A percentile compares a stretch with the other conserved stretches of the same genome.
phyloP scores from a whole-genome alignment of 2,888 invertebrate genomes.

The Laspeyria flexula region DNA sequence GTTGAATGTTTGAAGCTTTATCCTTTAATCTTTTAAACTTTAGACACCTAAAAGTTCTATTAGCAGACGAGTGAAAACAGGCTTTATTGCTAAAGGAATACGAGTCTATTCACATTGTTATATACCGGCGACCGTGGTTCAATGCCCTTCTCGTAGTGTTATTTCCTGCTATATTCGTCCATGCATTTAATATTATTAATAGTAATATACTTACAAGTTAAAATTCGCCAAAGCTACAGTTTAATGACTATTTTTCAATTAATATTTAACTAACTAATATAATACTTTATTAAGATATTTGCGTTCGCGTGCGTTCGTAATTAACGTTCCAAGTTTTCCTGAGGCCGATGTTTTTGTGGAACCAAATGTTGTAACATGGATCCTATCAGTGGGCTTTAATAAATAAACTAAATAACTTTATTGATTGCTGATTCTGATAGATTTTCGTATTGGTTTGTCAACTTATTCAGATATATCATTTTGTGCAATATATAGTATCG shows the following conservation, averaged over 20 bases:
- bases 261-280: not conserved
- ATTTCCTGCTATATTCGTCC: not conserved
- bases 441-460: slow-evolving; percentile 16
- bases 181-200: slow-evolving; percentile 1
- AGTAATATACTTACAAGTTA: slow-evolving; percentile 1
- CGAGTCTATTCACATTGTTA: too few relatives aligned
- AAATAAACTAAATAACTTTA: slow-evolving; percentile 16
- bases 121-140: too few relatives aligned
- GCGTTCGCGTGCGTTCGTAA: slow-evolving; percentile 1
- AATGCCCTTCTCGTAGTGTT: not conserved
- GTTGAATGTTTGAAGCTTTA: not conserved
- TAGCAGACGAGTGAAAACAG: too few relatives aligned
- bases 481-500: slow-evolving; percentile 53
- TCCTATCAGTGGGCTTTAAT: slow-evolving; percentile 31
- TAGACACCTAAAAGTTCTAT: too few relatives aligned
- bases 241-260: not conserved
- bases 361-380: slow-evolving; percentile 17
- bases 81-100: too few relatives aligned
- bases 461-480: slow-evolving; percentile 21
- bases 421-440: slow-evolving; percentile 8
- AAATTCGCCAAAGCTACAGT: slow-evolving; percentile 1
- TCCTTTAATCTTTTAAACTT: too few relatives aligned
- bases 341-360: slow-evolving; percentile 30
- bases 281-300: not conserved
- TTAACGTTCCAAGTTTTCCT: slow-evolving; percentile 2